A percentile compares a stretch with the other conserved stretches of the same genome.
These are phyloP conservation scores for Melanogrammus aeglefinus DNA, from an alignment of 2,797 vertebrate genomes.

Conservation along the genomic window DNA sequence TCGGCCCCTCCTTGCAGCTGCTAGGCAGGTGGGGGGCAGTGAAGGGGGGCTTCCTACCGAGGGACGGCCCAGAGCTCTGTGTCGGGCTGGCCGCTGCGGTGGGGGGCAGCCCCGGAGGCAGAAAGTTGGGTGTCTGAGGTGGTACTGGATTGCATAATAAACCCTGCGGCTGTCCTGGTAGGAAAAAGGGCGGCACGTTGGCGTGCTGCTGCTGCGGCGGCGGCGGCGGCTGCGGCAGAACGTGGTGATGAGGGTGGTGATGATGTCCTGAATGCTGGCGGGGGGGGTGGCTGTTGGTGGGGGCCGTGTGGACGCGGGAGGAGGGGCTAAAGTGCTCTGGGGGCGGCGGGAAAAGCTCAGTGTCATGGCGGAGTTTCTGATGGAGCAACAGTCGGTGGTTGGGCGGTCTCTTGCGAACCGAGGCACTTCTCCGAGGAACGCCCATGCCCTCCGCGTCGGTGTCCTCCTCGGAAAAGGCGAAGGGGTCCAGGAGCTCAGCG, in stretches of 20 bases:
- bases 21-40: conserved; percentile 71
- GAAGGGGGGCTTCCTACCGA: conserved; percentile 82
- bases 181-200: conserved; percentile 70
- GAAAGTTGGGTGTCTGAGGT: conserved; percentile 90
- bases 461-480: conserved; percentile 91
- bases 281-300: conserved; percentile 76
- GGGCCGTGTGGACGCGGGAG: conserved; percentile 70
- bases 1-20: conserved; percentile 67
- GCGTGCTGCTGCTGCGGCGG: conserved; percentile 76
- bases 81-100: conserved; percentile 81
- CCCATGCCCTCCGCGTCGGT: conserved; percentile 81
- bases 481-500: conserved; percentile 90
- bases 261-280: conserved; percentile 46
- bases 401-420: conserved; percentile 90
- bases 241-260: not conserved
- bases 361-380: conserved; percentile 82
- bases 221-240: conserved; percentile 48
- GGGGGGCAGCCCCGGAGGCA: conserved; percentile 84
- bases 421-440: conserved; percentile 81
- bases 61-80: conserved; percentile 79
- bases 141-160: conserved; percentile 95
- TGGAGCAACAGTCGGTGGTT: conserved; percentile 90
- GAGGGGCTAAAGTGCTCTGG: conserved; percentile 95
- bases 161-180: conserved; percentile 82
- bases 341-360: conserved; percentile 80